These are phyloP conservation scores for Alviniconcha marisindica DNA, from an alignment of 1,140 invertebrate species.

Conservation along the genomic window DNA sequence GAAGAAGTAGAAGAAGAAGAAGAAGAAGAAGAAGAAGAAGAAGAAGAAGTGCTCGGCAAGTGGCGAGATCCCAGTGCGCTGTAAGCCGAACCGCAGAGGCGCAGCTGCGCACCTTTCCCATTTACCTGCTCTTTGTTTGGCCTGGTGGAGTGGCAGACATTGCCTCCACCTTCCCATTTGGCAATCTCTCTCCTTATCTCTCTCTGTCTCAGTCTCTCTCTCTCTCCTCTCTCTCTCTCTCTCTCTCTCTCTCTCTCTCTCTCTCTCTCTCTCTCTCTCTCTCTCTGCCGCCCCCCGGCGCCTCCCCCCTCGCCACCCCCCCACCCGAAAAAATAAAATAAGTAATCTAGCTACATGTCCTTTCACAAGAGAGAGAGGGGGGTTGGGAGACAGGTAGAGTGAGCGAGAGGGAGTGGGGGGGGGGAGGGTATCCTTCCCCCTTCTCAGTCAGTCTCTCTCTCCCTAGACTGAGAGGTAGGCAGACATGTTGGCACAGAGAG, in stretches of 20 bases:
- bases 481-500: too few species aligned
- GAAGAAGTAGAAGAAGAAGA: background rate
- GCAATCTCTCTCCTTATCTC: background rate
- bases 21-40: background rate
- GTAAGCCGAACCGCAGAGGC: background rate
- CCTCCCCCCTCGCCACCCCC: background rate
- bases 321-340: background rate
- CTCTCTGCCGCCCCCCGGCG: background rate
- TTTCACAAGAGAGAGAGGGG: too few species aligned
- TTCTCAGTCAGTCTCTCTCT: too few species aligned
- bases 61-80: background rate
- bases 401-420: too few species aligned
- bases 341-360: background rate
- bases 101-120: background rate
- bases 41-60: background rate
- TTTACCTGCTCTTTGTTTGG: background rate
- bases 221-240: slow-evolving; percentile 27
- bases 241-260: background rate
- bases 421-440: too few species aligned
- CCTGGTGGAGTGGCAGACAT: too few species aligned
- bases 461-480: too few species aligned
- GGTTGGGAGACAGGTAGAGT: too few species aligned
- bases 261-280: background rate
- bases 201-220: background rate
- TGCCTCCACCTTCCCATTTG: background rate